Conservation (phyloP, 2,888 invertebrate species). For the Didymodactylos carnosus region DNA sequence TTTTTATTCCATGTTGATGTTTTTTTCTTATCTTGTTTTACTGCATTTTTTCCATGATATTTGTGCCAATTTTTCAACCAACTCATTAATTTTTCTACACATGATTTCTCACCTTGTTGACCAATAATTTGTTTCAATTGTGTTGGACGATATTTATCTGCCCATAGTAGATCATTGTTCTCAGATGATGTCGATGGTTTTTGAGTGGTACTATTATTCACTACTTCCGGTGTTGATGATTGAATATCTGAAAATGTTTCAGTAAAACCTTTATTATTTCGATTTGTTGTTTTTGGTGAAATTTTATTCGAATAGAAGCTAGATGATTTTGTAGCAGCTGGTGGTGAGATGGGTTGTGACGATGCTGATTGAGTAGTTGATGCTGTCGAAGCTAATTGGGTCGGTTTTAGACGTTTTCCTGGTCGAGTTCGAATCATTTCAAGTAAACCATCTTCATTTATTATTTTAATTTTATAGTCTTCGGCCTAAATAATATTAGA, state of each 20-base stretch:
- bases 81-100: background rate
- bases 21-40: background rate
- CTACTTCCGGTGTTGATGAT: too few relatives aligned
- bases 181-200: too few relatives aligned
- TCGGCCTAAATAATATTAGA: too few relatives aligned
- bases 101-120: background rate
- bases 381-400: background rate
- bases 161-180: too few relatives aligned
- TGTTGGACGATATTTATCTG: conserved; percentile 79
- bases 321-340: background rate
- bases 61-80: background rate
- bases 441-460: background rate
- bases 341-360: background rate
- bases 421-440: background rate
- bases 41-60: background rate
- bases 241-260: too few relatives aligned
- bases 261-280: too few relatives aligned
- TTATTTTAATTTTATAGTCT: background rate
- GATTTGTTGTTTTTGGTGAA: too few relatives aligned
- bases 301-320: too few relatives aligned
- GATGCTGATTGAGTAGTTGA: too few relatives aligned
- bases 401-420: background rate
- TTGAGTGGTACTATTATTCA: too few relatives aligned
- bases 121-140: conserved; percentile 68
- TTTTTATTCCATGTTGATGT: background rate